A percentile compares a stretch with the other conserved stretches of the same genome.
phyloP scores from a whole-genome alignment of 2,797 vertebrate species.

The Pteropus rufus region DNA sequence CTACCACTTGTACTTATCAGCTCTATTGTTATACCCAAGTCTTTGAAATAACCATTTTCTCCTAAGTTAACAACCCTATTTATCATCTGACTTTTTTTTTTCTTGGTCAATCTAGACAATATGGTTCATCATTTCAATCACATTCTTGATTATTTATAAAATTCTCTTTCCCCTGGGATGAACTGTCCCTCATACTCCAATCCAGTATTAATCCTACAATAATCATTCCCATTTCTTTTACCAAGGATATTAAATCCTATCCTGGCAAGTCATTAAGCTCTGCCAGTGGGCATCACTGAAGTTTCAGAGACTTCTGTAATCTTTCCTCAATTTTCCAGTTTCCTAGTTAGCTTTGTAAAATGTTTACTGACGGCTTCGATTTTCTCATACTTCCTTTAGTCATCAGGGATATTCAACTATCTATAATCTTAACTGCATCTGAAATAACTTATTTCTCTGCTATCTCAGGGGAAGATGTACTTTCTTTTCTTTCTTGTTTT shows the following conservation, averaged over 20 bases:
- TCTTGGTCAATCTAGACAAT: neutral
- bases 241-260: rapidly evolving
- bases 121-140: neutral
- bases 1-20: neutral
- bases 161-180: neutral
- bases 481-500: neutral
- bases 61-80: neutral
- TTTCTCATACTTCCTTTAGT: neutral
- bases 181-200: neutral
- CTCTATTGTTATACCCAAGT: neutral
- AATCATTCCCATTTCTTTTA: neutral
- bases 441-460: neutral
- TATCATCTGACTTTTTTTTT: neutral
- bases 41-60: neutral
- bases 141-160: neutral
- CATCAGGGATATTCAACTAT: neutral
- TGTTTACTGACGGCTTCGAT: neutral
- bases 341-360: neutral
- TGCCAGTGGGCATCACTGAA: neutral
- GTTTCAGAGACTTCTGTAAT: neutral
- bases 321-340: neutral
- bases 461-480: neutral
- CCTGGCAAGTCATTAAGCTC: neutral
- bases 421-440: neutral
- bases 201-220: neutral